These are phyloP conservation scores for Ptilonorhynchus violaceus DNA, from an alignment of 2,113 vertebrate species.

Conservation along the genomic window DNA sequence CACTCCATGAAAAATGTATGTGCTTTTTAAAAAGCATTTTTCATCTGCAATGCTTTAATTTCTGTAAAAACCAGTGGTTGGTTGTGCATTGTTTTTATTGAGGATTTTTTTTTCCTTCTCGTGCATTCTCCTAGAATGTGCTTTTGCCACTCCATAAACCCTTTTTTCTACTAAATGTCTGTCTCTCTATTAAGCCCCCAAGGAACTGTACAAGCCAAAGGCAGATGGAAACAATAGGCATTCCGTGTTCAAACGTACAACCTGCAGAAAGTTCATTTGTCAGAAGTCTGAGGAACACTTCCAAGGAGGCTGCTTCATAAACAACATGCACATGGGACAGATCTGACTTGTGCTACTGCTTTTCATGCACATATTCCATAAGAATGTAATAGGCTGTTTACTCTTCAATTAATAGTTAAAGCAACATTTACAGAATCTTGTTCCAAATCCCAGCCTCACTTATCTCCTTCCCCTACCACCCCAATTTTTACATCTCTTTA, in stretches of 20 bases:
- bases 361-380: constrained; percentile 11
- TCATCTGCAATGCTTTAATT: constrained; percentile 6
- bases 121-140: not conserved
- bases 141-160: constrained; percentile 46
- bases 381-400: constrained; percentile 39
- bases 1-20: constrained; percentile 65
- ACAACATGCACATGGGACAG: not conserved
- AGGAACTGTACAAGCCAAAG: constrained; percentile 53
- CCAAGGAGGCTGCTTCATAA: constrained; percentile 49
- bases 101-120: not conserved
- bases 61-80: constrained; percentile 1
- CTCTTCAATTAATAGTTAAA: constrained; percentile 50
- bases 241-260: constrained; percentile 26
- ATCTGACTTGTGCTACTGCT: not conserved
- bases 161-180: constrained; percentile 40
- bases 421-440: not conserved
- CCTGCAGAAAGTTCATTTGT: constrained; percentile 61
- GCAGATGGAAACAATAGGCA: constrained; percentile 60
- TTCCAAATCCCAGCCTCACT: constrained; percentile 12
- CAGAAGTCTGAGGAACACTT: constrained; percentile 44
- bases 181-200: constrained; percentile 18
- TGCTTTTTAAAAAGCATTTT: constrained; percentile 25
- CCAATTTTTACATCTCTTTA: not conserved
- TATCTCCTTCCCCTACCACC: not conserved
- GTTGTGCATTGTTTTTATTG: not conserved